Conservation (phyloP, 2,113 vertebrate species). For the Henicopernis longicauda region DNA sequence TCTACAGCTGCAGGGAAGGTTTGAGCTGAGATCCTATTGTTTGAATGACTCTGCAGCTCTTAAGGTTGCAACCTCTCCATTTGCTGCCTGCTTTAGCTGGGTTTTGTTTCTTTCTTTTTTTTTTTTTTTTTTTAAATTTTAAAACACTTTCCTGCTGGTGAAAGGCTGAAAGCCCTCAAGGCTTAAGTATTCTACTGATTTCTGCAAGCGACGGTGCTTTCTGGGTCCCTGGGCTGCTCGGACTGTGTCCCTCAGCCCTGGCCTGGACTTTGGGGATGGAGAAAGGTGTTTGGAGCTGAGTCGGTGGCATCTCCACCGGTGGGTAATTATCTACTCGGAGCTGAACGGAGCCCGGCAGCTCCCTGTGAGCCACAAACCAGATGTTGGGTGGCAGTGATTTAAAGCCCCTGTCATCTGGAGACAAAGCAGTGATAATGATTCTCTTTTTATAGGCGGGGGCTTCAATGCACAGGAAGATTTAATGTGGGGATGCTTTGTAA, state of each 20-base stretch:
- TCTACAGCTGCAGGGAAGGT: neutral
- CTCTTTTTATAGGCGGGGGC: neutral
- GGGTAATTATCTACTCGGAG: neutral
- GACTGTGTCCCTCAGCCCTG: neutral
- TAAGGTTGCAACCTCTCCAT: neutral
- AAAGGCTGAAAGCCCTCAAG: neutral
- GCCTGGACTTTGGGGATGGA: accelerated
- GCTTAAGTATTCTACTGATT: neutral
- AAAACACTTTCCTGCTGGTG: neutral
- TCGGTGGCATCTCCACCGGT: neutral
- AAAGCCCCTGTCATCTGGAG: conserved; percentile 3
- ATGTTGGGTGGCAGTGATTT: conserved; percentile 22
- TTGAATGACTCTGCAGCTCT: neutral
- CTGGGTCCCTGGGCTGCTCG: neutral
- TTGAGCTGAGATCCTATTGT: neutral
- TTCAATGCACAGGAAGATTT: neutral
- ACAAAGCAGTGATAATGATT: conserved; percentile 7
- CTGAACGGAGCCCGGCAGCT: neutral
- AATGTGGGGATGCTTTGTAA: neutral
- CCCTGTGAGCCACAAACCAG: neutral
- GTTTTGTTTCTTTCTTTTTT: neutral
- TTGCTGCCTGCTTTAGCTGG: neutral
- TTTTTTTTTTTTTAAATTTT: neutral
- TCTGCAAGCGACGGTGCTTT: neutral
- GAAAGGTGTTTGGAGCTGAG: neutral